Percentiles rank a stretch among this genome's conserved stretches.
phyloP scores from a whole-genome alignment of 2,797 vertebrate genomes.

The Euphonia xanthogaster region DNA sequence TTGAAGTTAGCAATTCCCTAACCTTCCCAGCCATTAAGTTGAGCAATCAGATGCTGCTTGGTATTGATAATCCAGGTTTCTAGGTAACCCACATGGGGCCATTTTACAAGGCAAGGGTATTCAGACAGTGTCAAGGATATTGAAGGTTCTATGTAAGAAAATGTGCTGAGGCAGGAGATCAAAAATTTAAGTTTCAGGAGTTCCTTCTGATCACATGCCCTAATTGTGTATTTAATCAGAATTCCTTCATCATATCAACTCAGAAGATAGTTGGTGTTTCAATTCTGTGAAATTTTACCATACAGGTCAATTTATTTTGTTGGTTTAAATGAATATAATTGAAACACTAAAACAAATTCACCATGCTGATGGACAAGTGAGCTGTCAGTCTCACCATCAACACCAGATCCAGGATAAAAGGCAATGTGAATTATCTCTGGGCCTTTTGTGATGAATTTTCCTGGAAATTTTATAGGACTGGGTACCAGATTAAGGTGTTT shows the following conservation, averaged over 20 bases:
- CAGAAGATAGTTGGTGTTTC: not conserved
- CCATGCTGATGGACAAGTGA: not conserved
- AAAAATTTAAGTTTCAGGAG: not conserved
- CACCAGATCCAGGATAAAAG: not conserved
- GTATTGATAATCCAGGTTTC: not conserved
- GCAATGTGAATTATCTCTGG: not conserved
- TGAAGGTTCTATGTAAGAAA: not conserved
- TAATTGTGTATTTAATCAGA: not conserved
- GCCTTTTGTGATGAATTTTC: not conserved
- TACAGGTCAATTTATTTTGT: not conserved
- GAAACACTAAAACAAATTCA: not conserved
- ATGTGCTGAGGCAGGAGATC: not conserved
- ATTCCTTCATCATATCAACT: not conserved
- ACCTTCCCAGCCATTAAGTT: not conserved
- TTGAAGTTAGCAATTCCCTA: not conserved
- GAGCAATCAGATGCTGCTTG: not conserved
- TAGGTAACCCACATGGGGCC: not conserved
- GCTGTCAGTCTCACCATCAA: not conserved
- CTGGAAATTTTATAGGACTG: not conserved
- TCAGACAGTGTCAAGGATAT: not conserved
- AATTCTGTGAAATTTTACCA: not conserved
- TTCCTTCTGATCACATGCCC: not conserved
- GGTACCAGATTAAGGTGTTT: fast-evolving
- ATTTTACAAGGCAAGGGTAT: not conserved
- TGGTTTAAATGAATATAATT: not conserved